phyloP scores from a whole-genome alignment of 2,113 vertebrate genomes.

The Nipponia nippon region DNA sequence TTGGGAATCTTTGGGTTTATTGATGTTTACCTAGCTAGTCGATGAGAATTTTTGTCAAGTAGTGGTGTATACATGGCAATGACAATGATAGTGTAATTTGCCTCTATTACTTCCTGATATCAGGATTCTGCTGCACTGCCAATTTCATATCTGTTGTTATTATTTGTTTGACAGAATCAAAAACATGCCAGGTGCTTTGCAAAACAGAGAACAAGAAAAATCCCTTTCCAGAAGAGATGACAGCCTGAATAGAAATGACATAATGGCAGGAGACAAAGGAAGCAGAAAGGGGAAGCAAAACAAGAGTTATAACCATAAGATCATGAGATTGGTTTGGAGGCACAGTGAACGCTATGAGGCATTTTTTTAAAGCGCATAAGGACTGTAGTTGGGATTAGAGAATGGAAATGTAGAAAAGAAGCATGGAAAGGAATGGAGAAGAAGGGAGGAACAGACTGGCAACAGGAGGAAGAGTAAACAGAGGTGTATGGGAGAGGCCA shows the following conservation, averaged over 20 bases:
- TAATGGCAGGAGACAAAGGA: constrained; percentile 59
- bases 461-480: constrained; percentile 62
- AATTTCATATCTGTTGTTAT: constrained; percentile 67
- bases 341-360: constrained; percentile 67
- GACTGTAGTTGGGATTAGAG: constrained; percentile 62
- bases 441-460: constrained; percentile 66
- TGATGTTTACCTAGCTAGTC: constrained; percentile 12
- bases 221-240: constrained; percentile 64
- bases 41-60: constrained; percentile 7
- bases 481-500: constrained; percentile 62
- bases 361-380: constrained; percentile 60
- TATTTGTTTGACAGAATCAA: constrained; percentile 70
- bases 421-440: constrained; percentile 59
- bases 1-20: neutral
- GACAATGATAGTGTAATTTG: constrained; percentile 53
- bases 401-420: constrained; percentile 65
- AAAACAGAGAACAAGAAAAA: constrained; percentile 65
- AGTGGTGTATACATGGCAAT: constrained; percentile 30
- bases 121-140: constrained; percentile 57
- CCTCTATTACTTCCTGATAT: constrained; percentile 59
- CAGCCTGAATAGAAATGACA: constrained; percentile 66
- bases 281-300: constrained; percentile 66
- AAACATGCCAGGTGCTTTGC: constrained; percentile 67
- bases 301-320: constrained; percentile 67
- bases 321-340: constrained; percentile 68